Evolutionary conservation across 2,888 invertebrate species (phyloP).

Genomic region (Leptodirus hochenwartii): DNA sequence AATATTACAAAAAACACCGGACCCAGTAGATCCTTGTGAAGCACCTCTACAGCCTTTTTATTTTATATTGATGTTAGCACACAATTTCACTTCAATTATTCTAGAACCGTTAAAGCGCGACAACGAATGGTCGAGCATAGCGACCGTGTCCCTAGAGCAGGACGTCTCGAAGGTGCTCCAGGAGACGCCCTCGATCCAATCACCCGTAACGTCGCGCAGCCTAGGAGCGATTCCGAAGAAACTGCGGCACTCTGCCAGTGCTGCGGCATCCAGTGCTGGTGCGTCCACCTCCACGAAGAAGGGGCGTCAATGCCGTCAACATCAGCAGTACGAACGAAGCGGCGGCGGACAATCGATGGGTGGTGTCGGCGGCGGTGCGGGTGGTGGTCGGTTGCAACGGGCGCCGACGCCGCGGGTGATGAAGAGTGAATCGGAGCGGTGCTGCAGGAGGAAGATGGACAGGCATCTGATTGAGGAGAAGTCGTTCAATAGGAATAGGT

Average conservation of each 20-base stretch:
- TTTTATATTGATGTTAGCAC: not conserved
- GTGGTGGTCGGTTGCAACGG: too few species aligned
- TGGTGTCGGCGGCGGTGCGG: too few species aligned
- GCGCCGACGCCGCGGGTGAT: conserved; percentile 13
- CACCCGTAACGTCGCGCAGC: conserved; percentile 31
- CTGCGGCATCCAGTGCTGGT: too few species aligned
- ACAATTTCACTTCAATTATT: conserved; percentile 9
- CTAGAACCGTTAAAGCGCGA: conserved; percentile 30
- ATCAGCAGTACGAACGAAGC: too few species aligned
- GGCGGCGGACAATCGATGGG: too few species aligned
- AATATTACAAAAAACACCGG: too few species aligned
- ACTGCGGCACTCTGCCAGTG: conserved; percentile 24
- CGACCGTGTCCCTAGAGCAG: conserved; percentile 27
- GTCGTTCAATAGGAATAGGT: conserved; percentile 14
- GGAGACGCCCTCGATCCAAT: conserved; percentile 20
- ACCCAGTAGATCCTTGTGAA: too few species aligned
- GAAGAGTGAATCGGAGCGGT: conserved; percentile 24
- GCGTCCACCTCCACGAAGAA: too few species aligned
- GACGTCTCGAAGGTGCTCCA: conserved; percentile 35
- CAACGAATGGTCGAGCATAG: conserved; percentile 30
- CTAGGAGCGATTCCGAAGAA: conserved; percentile 58
- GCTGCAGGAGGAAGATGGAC: conserved; percentile 16
- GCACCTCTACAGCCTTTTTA: too few species aligned
- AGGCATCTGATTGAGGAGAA: conserved; percentile 12
- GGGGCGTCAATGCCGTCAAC: too few species aligned